Percentiles rank a stretch among this genome's conserved stretches.
These are phyloP conservation scores for Stegophylla sp. DNA, from an alignment of 2,888 invertebrate species.

Conservation along the genomic window DNA sequence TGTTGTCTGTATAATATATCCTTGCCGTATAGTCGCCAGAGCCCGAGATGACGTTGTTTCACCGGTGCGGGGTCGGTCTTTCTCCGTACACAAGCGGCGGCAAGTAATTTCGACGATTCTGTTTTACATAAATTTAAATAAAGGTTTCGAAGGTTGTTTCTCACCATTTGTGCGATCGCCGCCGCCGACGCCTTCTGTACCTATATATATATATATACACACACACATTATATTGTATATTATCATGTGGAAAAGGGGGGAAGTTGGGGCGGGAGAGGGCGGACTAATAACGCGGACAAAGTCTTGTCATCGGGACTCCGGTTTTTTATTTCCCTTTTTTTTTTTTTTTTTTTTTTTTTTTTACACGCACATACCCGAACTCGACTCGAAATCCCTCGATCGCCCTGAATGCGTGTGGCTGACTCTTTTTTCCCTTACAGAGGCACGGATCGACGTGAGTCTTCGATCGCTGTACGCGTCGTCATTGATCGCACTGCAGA, in stretches of 20 bases:
- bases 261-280: neutral
- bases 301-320: neutral
- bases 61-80: neutral
- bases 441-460: neutral
- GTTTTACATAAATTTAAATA: constrained; percentile 55
- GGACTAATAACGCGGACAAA: neutral
- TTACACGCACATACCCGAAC: neutral
- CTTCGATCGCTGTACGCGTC: neutral
- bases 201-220: no score
- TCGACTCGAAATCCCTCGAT: neutral
- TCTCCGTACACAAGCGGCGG: neutral
- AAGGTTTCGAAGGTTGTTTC: constrained; percentile 40
- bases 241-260: neutral
- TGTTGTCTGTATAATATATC: no score
- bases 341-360: no score
- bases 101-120: constrained; percentile 38
- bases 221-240: neutral
- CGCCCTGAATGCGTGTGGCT: neutral
- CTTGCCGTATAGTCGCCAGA: no score
- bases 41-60: neutral
- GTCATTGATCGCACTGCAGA: no score
- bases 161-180: constrained; percentile 27
- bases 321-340: neutral
- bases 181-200: neutral
- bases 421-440: neutral